Evolutionary conservation across 1,140 invertebrate genomes (phyloP).

Genomic region (Piezodorus guildinii): DNA sequence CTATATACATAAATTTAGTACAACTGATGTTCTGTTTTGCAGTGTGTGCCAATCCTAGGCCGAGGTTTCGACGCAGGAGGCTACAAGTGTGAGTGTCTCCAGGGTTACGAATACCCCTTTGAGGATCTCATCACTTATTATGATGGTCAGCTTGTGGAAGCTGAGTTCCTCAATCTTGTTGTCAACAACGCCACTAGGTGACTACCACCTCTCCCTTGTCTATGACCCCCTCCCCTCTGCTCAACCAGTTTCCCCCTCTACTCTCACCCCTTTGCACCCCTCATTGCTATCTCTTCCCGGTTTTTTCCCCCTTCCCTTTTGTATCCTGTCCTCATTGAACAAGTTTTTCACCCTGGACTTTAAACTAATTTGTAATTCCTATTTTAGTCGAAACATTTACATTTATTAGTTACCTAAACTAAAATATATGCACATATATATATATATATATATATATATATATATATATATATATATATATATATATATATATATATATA

Average conservation of each 20-base stretch:
- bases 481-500: no score
- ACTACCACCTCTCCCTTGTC: conserved; percentile 23
- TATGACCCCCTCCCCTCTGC: conserved; percentile 15
- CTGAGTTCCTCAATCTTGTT: conserved; percentile 82
- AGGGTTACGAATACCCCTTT: conserved; percentile 95
- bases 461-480: no score
- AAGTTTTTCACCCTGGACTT: not conserved
- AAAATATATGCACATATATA: no score
- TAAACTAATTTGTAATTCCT: not conserved
- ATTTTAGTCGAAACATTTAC: not conserved
- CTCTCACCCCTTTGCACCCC: conserved; percentile 5
- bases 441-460: no score
- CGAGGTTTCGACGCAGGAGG: conserved; percentile 82
- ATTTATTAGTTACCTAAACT: not conserved
- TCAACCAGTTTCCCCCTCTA: conserved; percentile 16
- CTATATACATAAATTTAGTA: not conserved
- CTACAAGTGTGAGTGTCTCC: conserved; percentile 97
- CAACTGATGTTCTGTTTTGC: conserved; percentile 31
- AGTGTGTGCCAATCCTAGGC: conserved; percentile 90
- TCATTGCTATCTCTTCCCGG: conserved; percentile 3
- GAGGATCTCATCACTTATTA: conserved; percentile 90
- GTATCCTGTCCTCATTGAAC: conserved; percentile 12
- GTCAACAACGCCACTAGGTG: conserved; percentile 60
- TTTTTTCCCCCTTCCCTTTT: conserved; percentile 7
- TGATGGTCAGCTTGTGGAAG: conserved; percentile 90